Base-by-base conservation (phyloP, 2,797 vertebrate species). In the Merluccius polli region DNA sequence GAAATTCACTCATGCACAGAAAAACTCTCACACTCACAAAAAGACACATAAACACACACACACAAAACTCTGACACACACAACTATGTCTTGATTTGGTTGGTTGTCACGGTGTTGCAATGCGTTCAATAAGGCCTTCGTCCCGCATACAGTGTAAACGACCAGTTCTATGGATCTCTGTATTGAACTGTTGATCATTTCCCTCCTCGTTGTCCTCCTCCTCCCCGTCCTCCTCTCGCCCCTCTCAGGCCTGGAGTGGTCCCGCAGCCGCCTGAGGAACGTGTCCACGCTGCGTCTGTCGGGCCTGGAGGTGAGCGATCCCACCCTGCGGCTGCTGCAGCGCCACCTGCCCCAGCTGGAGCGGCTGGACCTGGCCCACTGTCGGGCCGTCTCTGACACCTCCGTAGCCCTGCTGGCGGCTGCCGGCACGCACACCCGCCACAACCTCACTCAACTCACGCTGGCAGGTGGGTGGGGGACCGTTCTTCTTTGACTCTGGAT, bases 281-380 rank as follows among this genome's bases (percentile, higher is more conserved):
- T 98, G 92, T 91, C 92, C 0, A 94, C 95, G 15, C 94, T 99
- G 88, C 94, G 95, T 76, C 93, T 99, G 81, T 95, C 97, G 0
- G 97, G 98, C 33, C 92, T 99, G 90, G 97, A 99, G 76, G 89
- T 98, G 83, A 95, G 95, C 0, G 98, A 99, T 2, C 94, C 96
- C 65, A 95, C 95, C 0, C 92, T 99, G 87, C 94, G 96, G 74
- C 92, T 98, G 76, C 94, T 99, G 81, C 96, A 98, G 86, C 94
- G 96, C 78, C 96, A 99, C 87, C 96, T 98, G 96, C 95, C 96
- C 70, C 94, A 95, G 86, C 94, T 99, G 85, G 94, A 96, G 85
- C 92, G 93, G 72, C 94, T 99, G 68, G 98, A 99, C 91, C 93
- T 99, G 83, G 95, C 96, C 77, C 96, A 98, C 93, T 99, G 97